phyloP scores from a whole-genome alignment of 2,888 invertebrate genomes.

The Metellina segmentata region DNA sequence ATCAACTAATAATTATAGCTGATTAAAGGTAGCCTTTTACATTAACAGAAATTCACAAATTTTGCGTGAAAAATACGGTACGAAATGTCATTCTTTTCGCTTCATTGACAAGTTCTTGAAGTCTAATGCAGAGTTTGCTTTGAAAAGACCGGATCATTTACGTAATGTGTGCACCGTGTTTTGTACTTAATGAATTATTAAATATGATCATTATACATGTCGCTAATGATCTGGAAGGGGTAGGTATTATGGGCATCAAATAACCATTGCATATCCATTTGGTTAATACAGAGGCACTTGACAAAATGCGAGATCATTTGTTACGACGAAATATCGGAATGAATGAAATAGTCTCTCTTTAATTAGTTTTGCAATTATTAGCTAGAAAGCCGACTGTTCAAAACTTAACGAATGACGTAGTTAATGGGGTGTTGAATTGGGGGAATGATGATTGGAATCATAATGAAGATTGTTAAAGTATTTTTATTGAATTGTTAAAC shows the following conservation, averaged over 20 bases:
- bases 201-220: conserved; percentile 44
- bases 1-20: too few relatives aligned
- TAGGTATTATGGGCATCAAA: conserved; percentile 35
- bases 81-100: too few relatives aligned
- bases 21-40: too few relatives aligned
- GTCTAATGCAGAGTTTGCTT: too few relatives aligned
- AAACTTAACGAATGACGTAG: too few relatives aligned
- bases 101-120: too few relatives aligned
- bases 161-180: conserved; percentile 19
- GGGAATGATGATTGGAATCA: too few relatives aligned
- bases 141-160: conserved; percentile 6
- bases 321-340: neutral
- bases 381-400: neutral
- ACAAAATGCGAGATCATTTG: neutral
- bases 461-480: too few relatives aligned
- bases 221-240: conserved; percentile 45
- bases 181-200: conserved; percentile 30
- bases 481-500: too few relatives aligned
- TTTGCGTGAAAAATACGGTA: too few relatives aligned
- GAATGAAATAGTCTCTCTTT: neutral
- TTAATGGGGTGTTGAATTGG: too few relatives aligned
- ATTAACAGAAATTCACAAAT: too few relatives aligned
- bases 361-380: neutral
- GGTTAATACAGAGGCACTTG: neutral
- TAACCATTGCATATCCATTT: conserved; percentile 35